Base-by-base conservation (phyloP, 2,888 invertebrate genomes). In the Margaritifera margaritifera region DNA sequence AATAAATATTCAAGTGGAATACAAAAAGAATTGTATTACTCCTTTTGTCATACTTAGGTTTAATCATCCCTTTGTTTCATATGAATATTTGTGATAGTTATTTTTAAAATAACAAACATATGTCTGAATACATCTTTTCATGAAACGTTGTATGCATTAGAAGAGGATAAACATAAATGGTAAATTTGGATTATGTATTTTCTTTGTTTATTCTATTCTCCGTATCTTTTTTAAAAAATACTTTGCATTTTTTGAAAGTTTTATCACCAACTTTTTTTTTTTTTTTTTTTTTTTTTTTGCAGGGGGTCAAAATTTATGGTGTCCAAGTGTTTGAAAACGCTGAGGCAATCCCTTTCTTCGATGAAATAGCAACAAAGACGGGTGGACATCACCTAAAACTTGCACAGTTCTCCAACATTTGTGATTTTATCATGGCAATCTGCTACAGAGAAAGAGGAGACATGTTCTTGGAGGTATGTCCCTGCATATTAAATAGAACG, bases 401-500 rank as follows among this genome's bases (percentile, higher is more conserved):
- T 58, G 80, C 79, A 19, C 71, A 87, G 57, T 83, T 87, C 62
- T 74, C 78, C 51, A 80, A 82, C 62, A 80, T 88, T 27, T 82
- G 84, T 67, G 85, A 86, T 64, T 81, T 85, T 69, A 80, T 88
- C 61, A 87, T 87, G 87, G 88, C 86, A 18, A 87, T 87, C 52
- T 86, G 85, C 72, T 88, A 87, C 79, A 71, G 85, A 54, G 88
- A 87, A 66, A 69, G 80, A 42, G 85, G 85, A 4, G 80, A 78
- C 6, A 84, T 85, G 19, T 79, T 80, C 61, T 77, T 86, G 18
- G 67, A 74, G 76, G 85, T 85, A 77, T 62, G 80, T 66, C 60
- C 8, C n/a, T n/a, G 25, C n/a, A 50, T 24, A 22, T 19, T 50
- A 50, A 24, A 58, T 20, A 4, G 6, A 18, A 58, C 8, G n/a